Base-by-base conservation (phyloP, 1,140 invertebrate species). In the Drosophila takahashii region DNA sequence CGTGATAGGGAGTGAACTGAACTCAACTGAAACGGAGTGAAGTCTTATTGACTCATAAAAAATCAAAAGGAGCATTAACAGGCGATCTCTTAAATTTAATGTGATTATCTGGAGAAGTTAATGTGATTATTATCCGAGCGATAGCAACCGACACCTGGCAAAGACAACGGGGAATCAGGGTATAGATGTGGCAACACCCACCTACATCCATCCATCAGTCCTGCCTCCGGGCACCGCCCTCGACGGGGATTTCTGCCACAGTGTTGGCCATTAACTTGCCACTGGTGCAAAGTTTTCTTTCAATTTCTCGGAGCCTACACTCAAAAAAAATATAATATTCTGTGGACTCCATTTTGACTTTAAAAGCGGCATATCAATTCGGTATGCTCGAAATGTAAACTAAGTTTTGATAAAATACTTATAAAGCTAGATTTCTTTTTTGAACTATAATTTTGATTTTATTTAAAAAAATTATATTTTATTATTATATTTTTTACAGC, bases 71-170 rank as follows among this genome's bases (percentile, higher is more conserved):
- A 69, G 39, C 67, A 64, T 60, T 74, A 81, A 72, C 54, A 32
- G 57, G 52, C 37, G 57, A 57, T 60, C 61, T 79, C 69, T 71
- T 60, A 81, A 79, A 81, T 86, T 77, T 81, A 89, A 87, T 89
- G 83, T 74, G 84, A 79, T 87, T 87, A 89, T 87, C 79, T 69
- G 79, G 37, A 69, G 70, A 83, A 84, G 84, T 80, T 89, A 89
- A 87, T 89, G 84, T 80, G 84, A 89, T 87, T 87, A 87, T 87
- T 84, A 87, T 61, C 66, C 61, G 47, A 52, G 44, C 15, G 37
- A 36, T 70, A 62, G 81, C 81, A 74, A 65, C 65, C 48, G 48
- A 77, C 59, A 61, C 54, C 54, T 50, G 56, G 32, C 36, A 15
- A 39, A n/a, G 65, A 48, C 66, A 71, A 39, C 52, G 29, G 22